Conservation (phyloP, 2,113 vertebrate genomes). For the Forbesichthys papilliferus region DNA sequence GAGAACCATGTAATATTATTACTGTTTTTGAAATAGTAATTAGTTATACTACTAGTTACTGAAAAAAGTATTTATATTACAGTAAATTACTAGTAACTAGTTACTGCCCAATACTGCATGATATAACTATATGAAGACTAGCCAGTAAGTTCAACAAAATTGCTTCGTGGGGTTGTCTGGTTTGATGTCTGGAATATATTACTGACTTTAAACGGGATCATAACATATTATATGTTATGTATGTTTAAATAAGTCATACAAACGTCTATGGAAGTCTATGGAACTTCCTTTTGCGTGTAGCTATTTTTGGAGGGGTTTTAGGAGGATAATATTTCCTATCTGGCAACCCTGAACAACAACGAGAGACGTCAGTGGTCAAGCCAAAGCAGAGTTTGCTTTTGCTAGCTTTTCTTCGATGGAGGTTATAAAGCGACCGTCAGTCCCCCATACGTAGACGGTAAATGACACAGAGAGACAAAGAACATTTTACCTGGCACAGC, state of each 20-base stretch:
- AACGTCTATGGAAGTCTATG: neutral
- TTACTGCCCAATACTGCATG: neutral
- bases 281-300: neutral
- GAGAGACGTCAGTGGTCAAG: slow-evolving; percentile 55
- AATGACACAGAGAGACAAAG: neutral
- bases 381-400: slow-evolving; percentile 44
- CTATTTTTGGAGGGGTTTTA: neutral
- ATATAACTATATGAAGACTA: too few species aligned
- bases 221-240: neutral
- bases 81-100: neutral
- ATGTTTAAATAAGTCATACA: neutral
- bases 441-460: neutral
- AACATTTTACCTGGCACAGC: neutral
- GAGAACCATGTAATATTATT: too few species aligned
- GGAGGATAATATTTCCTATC: neutral
- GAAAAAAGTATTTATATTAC: neutral
- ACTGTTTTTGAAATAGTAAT: too few species aligned
- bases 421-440: neutral
- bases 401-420: slow-evolving; percentile 57
- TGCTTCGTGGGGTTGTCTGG: slow-evolving; percentile 55
- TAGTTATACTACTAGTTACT: too few species aligned
- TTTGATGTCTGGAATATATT: neutral
- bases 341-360: slow-evolving; percentile 33
- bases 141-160: neutral
- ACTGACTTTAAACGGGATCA: neutral